Evolutionary conservation across 2,888 invertebrate species (phyloP), one percentile per base, ranked within the genome.

Genomic region (Eupithecia subfuscata): DNA sequence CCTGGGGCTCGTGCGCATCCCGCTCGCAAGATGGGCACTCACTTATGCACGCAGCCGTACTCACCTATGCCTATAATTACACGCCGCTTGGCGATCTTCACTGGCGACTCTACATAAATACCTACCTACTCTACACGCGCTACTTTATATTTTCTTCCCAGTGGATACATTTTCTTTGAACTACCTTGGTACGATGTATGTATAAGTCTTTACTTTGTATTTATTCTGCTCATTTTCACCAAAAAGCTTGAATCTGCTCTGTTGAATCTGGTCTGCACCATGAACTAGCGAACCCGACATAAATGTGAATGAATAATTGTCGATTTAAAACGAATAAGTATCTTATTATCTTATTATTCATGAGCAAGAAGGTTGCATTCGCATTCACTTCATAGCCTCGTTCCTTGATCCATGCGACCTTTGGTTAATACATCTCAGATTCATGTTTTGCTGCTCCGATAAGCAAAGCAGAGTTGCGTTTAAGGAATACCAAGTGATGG

Each of bases 21-120:
- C 75, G 74, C 67, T 68, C 74, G 71, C 73, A 56, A 56, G 72
- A 77, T 76, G 74, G 60, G 71, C 48, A 75, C 76, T 70, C 56
- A 70, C 72, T 70, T 73, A 67, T 75, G 72, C 72, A 77, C 75
- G 67, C 18, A 40, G 56, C 71, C 67, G 75, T 72, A 73, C 71
- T 75, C 75, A 73, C 77, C 75, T 79, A 73, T 72, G 78, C 75
- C 81, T 80, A 80, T 79, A 80, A 79, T 80, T 80, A 79, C 77
- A 78, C 79, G 73, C 77, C 74, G 56, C 75, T 77, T 75, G 75
- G 75, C 77, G 77, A 75, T 77, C 75, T 69, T 69, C 75, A 65
- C 74, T 71, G 69, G 69, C 73, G 75, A 76, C 60, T 80, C 75
- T 75, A 77, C 69, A 74, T 67, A 40, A 40, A 67, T 78, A 40